Base-by-base conservation (phyloP, 2,888 invertebrate genomes). In the Lasioglossum figueresi region DNA sequence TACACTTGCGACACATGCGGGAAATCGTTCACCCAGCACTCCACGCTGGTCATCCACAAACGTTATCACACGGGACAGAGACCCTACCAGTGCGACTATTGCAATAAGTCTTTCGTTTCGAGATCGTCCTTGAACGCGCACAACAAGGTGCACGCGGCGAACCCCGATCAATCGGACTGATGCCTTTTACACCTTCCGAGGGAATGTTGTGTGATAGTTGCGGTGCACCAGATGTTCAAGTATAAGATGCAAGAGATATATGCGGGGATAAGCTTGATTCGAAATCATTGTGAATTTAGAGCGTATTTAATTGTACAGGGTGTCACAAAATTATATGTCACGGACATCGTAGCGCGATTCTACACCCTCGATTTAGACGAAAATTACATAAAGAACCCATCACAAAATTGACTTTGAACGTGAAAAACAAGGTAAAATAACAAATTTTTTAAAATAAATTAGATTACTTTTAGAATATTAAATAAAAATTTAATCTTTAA, bases 31-130 rank as follows among this genome's bases (percentile, higher is more conserved):
- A 94, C 95, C 0, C 95, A 95, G 83, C 93, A 93, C 37, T 95
- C 95, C 8, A 95, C 95, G 0, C 91, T 95, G 12, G 95, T 95
- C 37, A 95, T 95, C 83, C 95, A 95, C 88, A 93, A 94, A 79
- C 92, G 95, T 56, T 95, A 95, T 82, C 95, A 95, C 88, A 95
- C 95, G 0, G 95, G 95, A 0, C 94, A 95, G 71, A 92, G 95
- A 82, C 95, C 95, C 0, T 95, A 95, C 87, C 91, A 93, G 63
- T 95, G 95, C 86, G 87, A 72, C 19, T 80, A 89, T 16, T 95
- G 95, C 82, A 91, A 89, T 56, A 95, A 95, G 78, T 93, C 94
- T 2, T 95, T 95, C 88, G 95, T 95, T 5, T 95, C 95, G 8
- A 93, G 92, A 76, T 94, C 95, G 0, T 89, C 94, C 34, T 91